Evolutionary conservation across 37 sponge, comb jelly and placozoan genomes (phyloP).

Genomic region (Hormiphora californensis): DNA sequence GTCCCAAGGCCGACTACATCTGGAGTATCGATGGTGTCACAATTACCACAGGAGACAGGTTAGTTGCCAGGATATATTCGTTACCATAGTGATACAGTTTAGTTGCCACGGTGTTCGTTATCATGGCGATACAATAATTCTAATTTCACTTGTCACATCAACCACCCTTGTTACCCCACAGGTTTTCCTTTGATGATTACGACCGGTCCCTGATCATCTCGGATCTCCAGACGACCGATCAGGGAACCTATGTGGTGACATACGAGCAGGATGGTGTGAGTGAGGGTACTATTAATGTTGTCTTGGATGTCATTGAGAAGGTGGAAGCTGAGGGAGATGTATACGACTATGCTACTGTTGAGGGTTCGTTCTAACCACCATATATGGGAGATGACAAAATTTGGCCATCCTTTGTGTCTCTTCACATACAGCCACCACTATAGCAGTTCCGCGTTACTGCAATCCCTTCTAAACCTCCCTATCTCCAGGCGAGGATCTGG

Average conservation of each 20-base stretch:
- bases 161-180: not conserved
- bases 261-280: not conserved
- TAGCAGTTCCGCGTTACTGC: not conserved
- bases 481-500: slow-evolving; percentile 3
- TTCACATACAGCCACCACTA: not conserved
- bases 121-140: too few relatives aligned
- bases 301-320: not conserved
- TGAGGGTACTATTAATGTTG: not conserved
- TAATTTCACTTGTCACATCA: not conserved
- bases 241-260: not conserved
- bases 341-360: slow-evolving; percentile 4
- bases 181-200: not conserved
- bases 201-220: not conserved
- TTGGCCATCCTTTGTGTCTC: too few relatives aligned
- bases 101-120: too few relatives aligned
- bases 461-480: not conserved
- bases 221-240: not conserved
- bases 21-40: not conserved
- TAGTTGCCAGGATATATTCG: too few relatives aligned
- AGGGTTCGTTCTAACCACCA: not conserved
- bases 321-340: not conserved
- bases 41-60: not conserved
- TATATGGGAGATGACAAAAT: too few relatives aligned
- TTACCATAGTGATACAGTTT: too few relatives aligned
- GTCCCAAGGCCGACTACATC: not conserved